These are phyloP conservation scores for Akabosia matsudoensis DNA, from an alignment of 1,140 invertebrate genomes.

Conservation along the genomic window DNA sequence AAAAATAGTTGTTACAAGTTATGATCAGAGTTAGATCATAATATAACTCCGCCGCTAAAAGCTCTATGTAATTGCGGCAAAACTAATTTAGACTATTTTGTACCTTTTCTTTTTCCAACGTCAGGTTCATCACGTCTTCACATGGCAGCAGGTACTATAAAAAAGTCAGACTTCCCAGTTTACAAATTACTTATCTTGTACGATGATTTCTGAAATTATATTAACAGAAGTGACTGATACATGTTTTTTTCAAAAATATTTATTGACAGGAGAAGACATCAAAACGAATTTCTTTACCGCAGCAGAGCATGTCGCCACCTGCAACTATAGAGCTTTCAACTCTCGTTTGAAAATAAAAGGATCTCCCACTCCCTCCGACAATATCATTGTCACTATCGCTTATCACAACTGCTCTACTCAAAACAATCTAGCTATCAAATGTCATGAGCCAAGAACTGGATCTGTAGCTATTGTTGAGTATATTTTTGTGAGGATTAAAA, in stretches of 20 bases:
- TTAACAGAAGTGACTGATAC: not conserved
- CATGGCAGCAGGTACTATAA: slow-evolving; percentile 43
- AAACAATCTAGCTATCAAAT: too few species aligned
- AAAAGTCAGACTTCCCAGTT: slow-evolving; percentile 10
- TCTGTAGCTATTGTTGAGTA: too few species aligned
- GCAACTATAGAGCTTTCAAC: slow-evolving; percentile 47
- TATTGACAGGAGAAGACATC: slow-evolving; percentile 42
- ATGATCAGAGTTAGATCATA: too few species aligned
- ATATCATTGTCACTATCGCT: too few species aligned
- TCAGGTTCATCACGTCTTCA: slow-evolving; percentile 43
- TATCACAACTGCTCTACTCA: too few species aligned
- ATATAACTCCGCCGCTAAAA: too few species aligned
- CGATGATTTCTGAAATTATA: not conserved
- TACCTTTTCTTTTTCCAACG: not conserved
- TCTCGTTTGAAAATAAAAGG: slow-evolving; percentile 39
- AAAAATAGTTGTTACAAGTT: not conserved
- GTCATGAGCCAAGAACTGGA: too few species aligned
- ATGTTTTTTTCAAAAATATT: not conserved
- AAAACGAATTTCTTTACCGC: slow-evolving; percentile 34
- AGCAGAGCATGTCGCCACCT: slow-evolving; percentile 36
- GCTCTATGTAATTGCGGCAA: too few species aligned
- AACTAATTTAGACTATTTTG: not conserved
- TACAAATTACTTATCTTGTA: not conserved
- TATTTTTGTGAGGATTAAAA: too few species aligned
- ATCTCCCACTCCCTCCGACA: too few species aligned